These are phyloP conservation scores for Aleadryas rufinucha DNA, from an alignment of 2,113 vertebrate species.

Conservation along the genomic window DNA sequence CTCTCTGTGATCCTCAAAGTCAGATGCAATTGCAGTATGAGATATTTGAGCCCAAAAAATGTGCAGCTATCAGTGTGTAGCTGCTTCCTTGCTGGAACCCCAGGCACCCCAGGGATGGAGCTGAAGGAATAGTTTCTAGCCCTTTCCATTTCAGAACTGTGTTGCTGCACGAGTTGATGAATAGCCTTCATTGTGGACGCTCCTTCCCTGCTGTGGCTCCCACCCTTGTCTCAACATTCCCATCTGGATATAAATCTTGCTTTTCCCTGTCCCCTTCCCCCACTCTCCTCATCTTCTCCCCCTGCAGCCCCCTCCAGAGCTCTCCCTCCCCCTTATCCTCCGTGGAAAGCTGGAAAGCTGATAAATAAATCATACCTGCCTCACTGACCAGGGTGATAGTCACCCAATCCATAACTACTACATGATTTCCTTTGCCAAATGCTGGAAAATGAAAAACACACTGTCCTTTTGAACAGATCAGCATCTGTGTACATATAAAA, in stretches of 20 bases:
- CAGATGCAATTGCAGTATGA: background rate
- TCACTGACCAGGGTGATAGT: conserved; percentile 24
- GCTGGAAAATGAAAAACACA: conserved; percentile 54
- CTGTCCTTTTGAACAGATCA: conserved; percentile 47
- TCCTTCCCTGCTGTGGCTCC: conserved; percentile 28
- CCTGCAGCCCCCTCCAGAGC: background rate
- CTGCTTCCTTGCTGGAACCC: conserved; percentile 36
- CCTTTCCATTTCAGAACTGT: conserved; percentile 44
- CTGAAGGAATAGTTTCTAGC: conserved; percentile 59
- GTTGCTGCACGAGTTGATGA: conserved; percentile 54
- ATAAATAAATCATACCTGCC: conserved; percentile 62
- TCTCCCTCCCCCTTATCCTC: background rate
- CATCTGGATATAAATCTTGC: conserved; percentile 69
- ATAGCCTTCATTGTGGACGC: conserved; percentile 67
- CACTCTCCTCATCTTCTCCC: background rate
- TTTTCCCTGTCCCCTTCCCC: conserved; percentile 24
- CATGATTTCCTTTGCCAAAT: conserved; percentile 40
- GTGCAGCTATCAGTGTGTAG: conserved; percentile 2
- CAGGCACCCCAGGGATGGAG: conserved; percentile 31
- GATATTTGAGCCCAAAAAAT: conserved; percentile 9
- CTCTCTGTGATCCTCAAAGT: conserved; percentile 1
- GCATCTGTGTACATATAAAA: conserved; percentile 39
- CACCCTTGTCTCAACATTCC: conserved; percentile 62
- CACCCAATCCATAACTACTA: conserved; percentile 63
- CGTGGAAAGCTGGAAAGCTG: conserved; percentile 43